Evolutionary conservation across 2,113 vertebrate genomes (phyloP), one percentile per base, ranked within the genome.

Genomic region (Ivindomyrus marchei): DNA sequence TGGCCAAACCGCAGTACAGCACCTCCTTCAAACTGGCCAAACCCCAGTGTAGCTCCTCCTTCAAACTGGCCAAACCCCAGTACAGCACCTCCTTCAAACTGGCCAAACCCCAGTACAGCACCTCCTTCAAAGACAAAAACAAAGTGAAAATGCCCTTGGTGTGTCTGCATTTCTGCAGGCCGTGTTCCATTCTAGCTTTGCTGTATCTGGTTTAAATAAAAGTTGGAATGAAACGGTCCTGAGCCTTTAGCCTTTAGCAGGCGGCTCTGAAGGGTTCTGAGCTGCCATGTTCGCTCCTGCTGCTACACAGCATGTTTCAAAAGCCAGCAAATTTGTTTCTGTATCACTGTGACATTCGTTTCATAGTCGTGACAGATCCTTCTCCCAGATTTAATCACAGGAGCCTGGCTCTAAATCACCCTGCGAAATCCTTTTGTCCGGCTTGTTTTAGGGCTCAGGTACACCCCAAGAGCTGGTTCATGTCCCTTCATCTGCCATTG

Each of bases 241-340:
- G n/a, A 31, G 27, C n/a, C 13, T 74, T 39, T 2, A 31, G 27
- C n/a, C 13, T 74, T 39, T 2, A 17, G 70, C 10, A 62, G 7
- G 24, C 7, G 1, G 58, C 58, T 62, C 58, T 27, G 58, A 66
- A n/a, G 19, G 45, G 42, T n/a, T 47, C 80, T 19, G 31, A 17
- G 45, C 80, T 85, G 19, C 11, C 24, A 47, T 85, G 0, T 85
- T 42, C 6, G 10, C 77, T 39, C 36, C 39, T 47, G 17, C 9
- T 47, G 45, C 83, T 15, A n/a, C 83, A 85, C 83, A 49, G 19
- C 83, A 49, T 42, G 46, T 46, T 45, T 45, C 83, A 85, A 49
- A 85, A 85, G 83, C 39, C 9, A 85, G 83, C 45, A 85, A 85
- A 85, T 85, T 46, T 85, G 83, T 85, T 49, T 85, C 83, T 85